Evolutionary conservation across 2,113 vertebrate genomes (phyloP).

Genomic region (Fulica atra): DNA sequence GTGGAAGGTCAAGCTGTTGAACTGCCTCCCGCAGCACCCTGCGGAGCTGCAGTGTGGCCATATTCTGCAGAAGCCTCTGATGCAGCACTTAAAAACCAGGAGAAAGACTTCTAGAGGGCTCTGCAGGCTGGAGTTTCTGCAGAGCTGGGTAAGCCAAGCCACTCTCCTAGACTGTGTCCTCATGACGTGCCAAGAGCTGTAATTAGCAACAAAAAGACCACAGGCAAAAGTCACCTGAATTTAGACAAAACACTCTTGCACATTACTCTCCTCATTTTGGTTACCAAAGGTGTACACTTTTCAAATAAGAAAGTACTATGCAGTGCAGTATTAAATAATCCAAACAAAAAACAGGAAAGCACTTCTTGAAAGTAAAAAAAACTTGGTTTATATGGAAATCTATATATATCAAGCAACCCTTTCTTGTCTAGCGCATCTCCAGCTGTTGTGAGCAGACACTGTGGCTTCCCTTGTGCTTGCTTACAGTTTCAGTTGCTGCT

Average conservation of each 20-base stretch:
- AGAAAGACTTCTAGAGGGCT: background rate
- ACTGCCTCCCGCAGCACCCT: background rate
- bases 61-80: background rate
- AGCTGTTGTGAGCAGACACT: background rate
- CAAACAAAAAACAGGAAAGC: background rate
- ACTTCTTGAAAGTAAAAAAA: background rate
- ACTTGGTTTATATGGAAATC: background rate
- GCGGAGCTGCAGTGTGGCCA: background rate
- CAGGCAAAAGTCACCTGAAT: background rate
- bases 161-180: background rate
- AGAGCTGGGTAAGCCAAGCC: background rate
- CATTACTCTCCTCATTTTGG: background rate
- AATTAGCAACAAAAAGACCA: background rate
- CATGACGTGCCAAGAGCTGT: background rate
- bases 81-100: background rate
- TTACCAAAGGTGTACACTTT: background rate
- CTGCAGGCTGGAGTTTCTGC: background rate
- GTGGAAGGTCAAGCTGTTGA: accelerated
- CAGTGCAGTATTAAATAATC: background rate
- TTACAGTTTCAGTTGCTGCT: conserved; percentile 86
- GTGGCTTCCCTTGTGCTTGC: background rate
- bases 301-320: background rate
- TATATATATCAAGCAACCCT: background rate
- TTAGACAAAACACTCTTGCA: background rate
- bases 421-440: background rate